phyloP scores from a whole-genome alignment of 2,888 invertebrate genomes.

The Watsonalla binaria region DNA sequence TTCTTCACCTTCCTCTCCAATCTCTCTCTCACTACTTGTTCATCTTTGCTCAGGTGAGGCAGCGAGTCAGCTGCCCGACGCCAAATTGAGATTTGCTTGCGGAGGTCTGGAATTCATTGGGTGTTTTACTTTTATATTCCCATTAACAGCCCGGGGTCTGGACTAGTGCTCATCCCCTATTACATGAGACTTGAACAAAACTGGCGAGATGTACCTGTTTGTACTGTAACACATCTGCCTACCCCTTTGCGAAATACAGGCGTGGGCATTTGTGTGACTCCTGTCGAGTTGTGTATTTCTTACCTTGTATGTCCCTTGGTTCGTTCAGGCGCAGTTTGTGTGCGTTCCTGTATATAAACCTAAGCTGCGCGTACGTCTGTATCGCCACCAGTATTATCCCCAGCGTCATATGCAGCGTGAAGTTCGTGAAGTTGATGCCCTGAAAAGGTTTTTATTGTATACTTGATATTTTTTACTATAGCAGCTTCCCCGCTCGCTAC shows the following conservation, averaged over 20 bases:
- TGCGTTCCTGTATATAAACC: conserved; percentile 84
- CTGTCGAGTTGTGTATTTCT: conserved; percentile 1
- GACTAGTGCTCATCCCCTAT: too few species aligned
- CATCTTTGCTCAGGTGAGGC: conserved; percentile 89
- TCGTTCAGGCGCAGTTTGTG: conserved; percentile 83
- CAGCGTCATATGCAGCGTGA: conserved; percentile 88
- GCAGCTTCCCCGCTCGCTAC: background rate
- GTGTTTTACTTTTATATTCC: too few species aligned
- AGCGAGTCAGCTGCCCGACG: conserved; percentile 86
- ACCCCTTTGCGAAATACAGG: background rate
- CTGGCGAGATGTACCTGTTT: too few species aligned
- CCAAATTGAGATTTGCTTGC: conserved; percentile 92
- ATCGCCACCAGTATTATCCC: conserved; percentile 84
- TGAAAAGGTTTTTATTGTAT: conserved; percentile 45
- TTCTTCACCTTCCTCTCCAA: conserved; percentile 84
- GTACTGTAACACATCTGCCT: too few species aligned
- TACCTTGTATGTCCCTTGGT: conserved; percentile 82
- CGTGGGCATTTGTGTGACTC: background rate
- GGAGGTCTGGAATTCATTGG: conserved; percentile 77
- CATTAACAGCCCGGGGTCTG: too few species aligned
- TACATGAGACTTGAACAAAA: too few species aligned
- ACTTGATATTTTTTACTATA: background rate
- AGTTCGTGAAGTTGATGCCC: conserved; percentile 90
- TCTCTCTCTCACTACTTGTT: conserved; percentile 86
- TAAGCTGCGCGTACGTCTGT: conserved; percentile 84